phyloP scores from a whole-genome alignment of 2,888 invertebrate species.

The Drosophila borealis region DNA sequence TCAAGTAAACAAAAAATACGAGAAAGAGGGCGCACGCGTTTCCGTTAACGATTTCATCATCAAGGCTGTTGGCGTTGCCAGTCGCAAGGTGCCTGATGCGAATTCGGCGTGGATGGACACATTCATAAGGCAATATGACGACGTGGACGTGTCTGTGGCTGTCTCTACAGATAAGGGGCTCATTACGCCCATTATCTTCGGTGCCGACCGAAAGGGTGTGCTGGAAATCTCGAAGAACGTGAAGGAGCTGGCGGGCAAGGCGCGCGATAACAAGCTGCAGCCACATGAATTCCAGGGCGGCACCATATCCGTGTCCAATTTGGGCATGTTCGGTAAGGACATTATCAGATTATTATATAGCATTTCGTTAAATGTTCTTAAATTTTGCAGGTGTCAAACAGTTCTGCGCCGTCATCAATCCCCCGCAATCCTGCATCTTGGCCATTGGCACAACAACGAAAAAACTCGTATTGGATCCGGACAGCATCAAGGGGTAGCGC shows the following conservation, averaged over 20 bases:
- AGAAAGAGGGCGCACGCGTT: conserved; percentile 92
- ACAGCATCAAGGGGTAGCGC: conserved; percentile 90
- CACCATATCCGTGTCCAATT: conserved; percentile 96
- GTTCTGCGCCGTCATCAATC: conserved; percentile 97
- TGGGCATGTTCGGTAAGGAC: conserved; percentile 94
- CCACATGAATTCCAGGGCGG: conserved; percentile 99
- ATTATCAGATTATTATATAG: accelerated
- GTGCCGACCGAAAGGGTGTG: conserved; percentile 95
- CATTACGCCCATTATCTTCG: conserved; percentile 98
- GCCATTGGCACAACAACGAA: conserved; percentile 94
- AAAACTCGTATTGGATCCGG: conserved; percentile 90
- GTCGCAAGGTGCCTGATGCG: conserved; percentile 94
- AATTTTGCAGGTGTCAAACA: conserved; percentile 89
- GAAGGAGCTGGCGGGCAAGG: conserved; percentile 92
- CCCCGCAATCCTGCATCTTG: conserved; percentile 97
- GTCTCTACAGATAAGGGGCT: conserved; percentile 97
- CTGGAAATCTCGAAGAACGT: conserved; percentile 92
- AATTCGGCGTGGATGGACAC: conserved; percentile 98
- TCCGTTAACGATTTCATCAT: conserved; percentile 98
- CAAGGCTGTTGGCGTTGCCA: conserved; percentile 96
- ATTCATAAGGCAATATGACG: conserved; percentile 95
- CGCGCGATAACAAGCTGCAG: conserved; percentile 94
- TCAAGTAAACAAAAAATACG: conserved; percentile 91
- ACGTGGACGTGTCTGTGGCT: conserved; percentile 98
- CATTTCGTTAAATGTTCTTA: neutral